Evolutionary conservation across 1,140 invertebrate genomes (phyloP).

Genomic region (Alviniconcha marisindica): DNA sequence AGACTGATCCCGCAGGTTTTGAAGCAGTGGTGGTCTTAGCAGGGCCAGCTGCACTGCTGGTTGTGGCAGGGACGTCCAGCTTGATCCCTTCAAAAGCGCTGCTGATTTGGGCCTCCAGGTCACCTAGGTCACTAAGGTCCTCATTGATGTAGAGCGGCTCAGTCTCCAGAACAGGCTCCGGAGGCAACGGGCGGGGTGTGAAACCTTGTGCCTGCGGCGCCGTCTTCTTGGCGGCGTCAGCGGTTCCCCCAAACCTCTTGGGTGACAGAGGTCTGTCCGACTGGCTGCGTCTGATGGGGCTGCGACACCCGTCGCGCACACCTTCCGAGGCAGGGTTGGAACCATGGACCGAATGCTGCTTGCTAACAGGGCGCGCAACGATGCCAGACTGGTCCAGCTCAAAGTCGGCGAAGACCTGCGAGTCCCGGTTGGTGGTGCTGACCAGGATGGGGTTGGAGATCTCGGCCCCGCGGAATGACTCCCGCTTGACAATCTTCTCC

Average conservation of each 20-base stretch:
- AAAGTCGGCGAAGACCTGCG: slow-evolving; percentile 50
- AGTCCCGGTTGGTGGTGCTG: slow-evolving; percentile 57
- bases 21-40: background rate
- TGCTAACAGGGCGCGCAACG: slow-evolving; percentile 25
- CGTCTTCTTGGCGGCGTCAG: background rate
- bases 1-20: background rate
- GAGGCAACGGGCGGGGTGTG: slow-evolving; percentile 16
- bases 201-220: background rate
- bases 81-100: slow-evolving; percentile 19
- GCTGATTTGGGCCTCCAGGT: slow-evolving; percentile 33
- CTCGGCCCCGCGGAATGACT: slow-evolving; percentile 46
- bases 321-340: slow-evolving; percentile 3
- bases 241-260: background rate
- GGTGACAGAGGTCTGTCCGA: slow-evolving; percentile 38
- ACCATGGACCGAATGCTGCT: background rate
- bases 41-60: too few relatives aligned
- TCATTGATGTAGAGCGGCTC: slow-evolving; percentile 32
- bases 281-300: slow-evolving; percentile 38
- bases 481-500: slow-evolving; percentile 42
- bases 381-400: slow-evolving; percentile 41
- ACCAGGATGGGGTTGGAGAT: slow-evolving; percentile 56
- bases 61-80: background rate
- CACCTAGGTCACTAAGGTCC: slow-evolving; percentile 26
- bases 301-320: slow-evolving; percentile 20
- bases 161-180: slow-evolving; percentile 27